phyloP scores from a whole-genome alignment of 2,888 invertebrate species.

The Amblyteles armatorius region DNA sequence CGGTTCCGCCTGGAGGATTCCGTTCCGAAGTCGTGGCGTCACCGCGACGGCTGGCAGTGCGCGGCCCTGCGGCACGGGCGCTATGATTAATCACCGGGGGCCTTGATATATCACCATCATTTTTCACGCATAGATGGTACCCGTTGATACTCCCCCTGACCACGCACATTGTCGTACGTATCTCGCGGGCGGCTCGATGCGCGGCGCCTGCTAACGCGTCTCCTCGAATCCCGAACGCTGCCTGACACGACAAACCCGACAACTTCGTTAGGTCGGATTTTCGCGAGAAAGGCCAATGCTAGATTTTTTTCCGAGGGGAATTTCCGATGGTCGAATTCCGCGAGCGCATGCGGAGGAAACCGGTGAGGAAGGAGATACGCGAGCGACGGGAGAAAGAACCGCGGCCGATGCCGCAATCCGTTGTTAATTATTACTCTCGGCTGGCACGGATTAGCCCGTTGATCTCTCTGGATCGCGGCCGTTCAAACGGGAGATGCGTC shows the following conservation, averaged over 20 bases:
- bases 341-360: neutral
- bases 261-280: conserved; percentile 17
- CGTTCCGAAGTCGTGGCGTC: conserved; percentile 73
- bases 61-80: conserved; percentile 59
- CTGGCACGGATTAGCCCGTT: conserved; percentile 65
- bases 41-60: conserved; percentile 66
- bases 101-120: conserved; percentile 80
- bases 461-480: conserved; percentile 67
- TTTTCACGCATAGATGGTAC: conserved; percentile 82
- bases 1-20: conserved; percentile 76
- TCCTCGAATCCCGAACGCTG: conserved; percentile 7
- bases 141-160: conserved; percentile 75
- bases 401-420: neutral
- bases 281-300: neutral
- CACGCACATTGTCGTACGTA: conserved; percentile 20
- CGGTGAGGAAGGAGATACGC: neutral
- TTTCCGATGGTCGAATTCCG: neutral
- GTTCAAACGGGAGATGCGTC: conserved; percentile 51
- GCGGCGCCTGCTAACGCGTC: conserved; percentile 3
- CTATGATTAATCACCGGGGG: conserved; percentile 79
- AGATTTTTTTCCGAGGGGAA: neutral
- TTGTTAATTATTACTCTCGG: conserved; percentile 69
- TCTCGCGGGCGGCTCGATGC: conserved; percentile 33
- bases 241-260: conserved; percentile 19
- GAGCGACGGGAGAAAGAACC: neutral